phyloP scores from a whole-genome alignment of 2,797 vertebrate species.

The Argya squamiceps region DNA sequence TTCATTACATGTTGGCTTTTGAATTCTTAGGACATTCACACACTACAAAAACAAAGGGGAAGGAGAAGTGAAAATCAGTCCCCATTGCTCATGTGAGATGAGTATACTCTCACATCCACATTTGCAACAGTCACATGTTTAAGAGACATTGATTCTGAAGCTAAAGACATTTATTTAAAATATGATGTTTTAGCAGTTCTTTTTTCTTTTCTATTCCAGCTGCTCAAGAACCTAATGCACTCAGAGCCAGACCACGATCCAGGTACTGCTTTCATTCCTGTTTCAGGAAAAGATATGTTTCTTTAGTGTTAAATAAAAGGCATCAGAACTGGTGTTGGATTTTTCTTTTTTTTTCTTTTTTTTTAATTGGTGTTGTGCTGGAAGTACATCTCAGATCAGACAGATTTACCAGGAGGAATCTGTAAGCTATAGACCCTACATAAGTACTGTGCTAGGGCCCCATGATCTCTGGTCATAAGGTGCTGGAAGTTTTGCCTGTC shows the following conservation, averaged over 20 bases:
- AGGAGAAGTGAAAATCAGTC: slow-evolving; percentile 25
- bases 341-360: not conserved
- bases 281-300: not conserved
- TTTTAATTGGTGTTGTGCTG: not conserved
- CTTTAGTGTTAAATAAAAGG: not conserved
- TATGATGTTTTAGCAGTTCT: accelerated
- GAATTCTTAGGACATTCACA: not conserved
- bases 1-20: not conserved
- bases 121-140: slow-evolving; percentile 10
- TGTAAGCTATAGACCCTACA: not conserved
- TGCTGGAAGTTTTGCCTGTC: not conserved
- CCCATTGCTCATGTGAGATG: not conserved
- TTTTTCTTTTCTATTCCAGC: slow-evolving; percentile 71
- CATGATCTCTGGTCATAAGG: not conserved
- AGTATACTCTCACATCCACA: not conserved
- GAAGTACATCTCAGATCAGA: not conserved
- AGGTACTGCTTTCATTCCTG: slow-evolving; percentile 75
- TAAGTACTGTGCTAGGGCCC: not conserved
- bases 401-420: not conserved
- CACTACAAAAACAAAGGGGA: not conserved
- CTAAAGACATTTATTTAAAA: not conserved
- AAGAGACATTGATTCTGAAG: not conserved
- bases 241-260: slow-evolving; percentile 82
- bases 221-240: slow-evolving; percentile 74
- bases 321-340: not conserved